Conservation (phyloP, 2,113 vertebrate genomes). For the Perognathus longimembris region DNA sequence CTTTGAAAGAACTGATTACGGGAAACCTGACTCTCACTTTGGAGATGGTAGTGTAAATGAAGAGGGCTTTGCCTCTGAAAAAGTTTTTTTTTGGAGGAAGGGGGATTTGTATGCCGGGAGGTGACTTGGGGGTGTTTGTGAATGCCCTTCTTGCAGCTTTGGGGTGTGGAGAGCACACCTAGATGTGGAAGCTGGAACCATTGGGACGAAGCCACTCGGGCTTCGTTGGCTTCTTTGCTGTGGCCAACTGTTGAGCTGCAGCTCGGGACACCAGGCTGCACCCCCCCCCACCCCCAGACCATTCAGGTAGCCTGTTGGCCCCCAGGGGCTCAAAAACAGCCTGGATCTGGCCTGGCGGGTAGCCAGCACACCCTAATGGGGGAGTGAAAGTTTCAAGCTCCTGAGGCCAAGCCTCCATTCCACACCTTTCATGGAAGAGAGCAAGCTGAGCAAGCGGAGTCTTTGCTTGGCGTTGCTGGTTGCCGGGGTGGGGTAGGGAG, state of each 20-base stretch:
- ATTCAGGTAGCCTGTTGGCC: constrained; percentile 58
- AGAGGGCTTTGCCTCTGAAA: constrained; percentile 74
- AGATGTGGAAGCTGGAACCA: too few species aligned
- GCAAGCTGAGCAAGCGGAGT: not conserved
- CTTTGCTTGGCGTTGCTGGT: constrained; percentile 45
- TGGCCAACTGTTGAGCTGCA: constrained; percentile 68
- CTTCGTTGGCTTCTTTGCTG: not conserved
- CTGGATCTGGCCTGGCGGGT: constrained; percentile 21
- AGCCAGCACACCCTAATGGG: constrained; percentile 61
- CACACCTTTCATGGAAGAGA: constrained; percentile 78
- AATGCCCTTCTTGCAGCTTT: not conserved
- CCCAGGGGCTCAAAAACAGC: constrained; percentile 51
- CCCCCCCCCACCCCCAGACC: too few species aligned
- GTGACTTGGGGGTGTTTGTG: not conserved
- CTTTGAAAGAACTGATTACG: constrained; percentile 79
- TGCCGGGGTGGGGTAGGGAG: constrained; percentile 55
- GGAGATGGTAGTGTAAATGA: constrained; percentile 84
- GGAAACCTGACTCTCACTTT: constrained; percentile 79
- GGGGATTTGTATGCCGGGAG: constrained; percentile 43
- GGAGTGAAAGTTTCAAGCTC: constrained; percentile 50
- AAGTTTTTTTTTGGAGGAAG: constrained; percentile 45
- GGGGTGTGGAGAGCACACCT: too few species aligned
- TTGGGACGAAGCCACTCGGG: not conserved
- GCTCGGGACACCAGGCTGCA: not conserved
- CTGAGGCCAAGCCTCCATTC: constrained; percentile 50